phyloP scores from a whole-genome alignment of 2,113 vertebrate species.

The Pteronura brasiliensis region DNA sequence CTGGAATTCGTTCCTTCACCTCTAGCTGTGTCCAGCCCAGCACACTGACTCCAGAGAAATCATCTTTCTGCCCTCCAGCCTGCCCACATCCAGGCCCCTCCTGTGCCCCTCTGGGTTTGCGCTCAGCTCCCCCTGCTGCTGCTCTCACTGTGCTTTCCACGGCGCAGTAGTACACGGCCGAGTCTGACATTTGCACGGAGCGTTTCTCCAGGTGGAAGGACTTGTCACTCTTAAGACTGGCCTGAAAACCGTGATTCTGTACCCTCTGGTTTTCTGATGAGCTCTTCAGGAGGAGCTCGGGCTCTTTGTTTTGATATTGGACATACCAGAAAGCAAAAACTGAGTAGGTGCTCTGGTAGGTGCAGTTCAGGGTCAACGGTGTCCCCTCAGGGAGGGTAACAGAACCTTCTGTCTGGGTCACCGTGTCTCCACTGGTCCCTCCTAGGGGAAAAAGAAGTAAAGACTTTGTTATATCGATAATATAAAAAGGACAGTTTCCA shows the following conservation, averaged over 20 bases:
- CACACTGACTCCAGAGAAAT: not conserved
- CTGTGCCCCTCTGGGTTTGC: not conserved
- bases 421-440: not conserved
- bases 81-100: not conserved
- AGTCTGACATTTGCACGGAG: not conserved
- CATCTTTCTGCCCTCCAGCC: not conserved
- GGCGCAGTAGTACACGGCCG: conserved; percentile 30
- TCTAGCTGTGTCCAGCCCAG: accelerated
- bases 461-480: not conserved
- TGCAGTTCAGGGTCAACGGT: not conserved
- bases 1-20: not conserved
- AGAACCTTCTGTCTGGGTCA: not conserved
- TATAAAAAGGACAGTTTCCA: not conserved
- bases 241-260: not conserved
- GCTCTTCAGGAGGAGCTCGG: conserved; percentile 21
- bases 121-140: not conserved
- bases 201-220: conserved; percentile 28
- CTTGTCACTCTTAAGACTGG: not conserved
- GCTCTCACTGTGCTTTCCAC: conserved; percentile 21
- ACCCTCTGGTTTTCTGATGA: not conserved
- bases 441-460: not conserved
- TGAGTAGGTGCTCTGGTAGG: not conserved
- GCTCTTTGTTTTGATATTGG: not conserved
- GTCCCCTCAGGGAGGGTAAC: not conserved
- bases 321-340: conserved; percentile 5